A percentile compares a stretch with the other conserved stretches of the same genome.
These are phyloP conservation scores for Epinephelus moara DNA, from an alignment of 2,113 vertebrate genomes.

Conservation along the genomic window DNA sequence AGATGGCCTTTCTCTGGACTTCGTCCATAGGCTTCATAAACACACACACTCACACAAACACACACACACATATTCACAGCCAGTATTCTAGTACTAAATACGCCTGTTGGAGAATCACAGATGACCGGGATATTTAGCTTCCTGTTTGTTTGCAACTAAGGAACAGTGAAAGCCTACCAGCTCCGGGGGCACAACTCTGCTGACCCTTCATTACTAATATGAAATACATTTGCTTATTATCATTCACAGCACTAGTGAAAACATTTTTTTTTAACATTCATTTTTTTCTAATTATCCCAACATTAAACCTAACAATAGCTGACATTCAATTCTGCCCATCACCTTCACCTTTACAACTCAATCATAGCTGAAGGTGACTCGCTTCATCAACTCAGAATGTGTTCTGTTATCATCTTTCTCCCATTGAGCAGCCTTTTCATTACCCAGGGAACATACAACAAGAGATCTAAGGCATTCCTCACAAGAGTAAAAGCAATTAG, in stretches of 20 bases:
- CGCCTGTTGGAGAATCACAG: slow-evolving; percentile 25
- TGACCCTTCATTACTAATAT: background rate
- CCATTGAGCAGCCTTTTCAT: slow-evolving; percentile 1
- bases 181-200: background rate
- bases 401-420: background rate
- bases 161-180: background rate
- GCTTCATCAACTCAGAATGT: background rate
- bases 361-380: background rate
- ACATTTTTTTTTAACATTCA: background rate
- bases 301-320: background rate
- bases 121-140: slow-evolving; percentile 35
- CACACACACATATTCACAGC: slow-evolving; percentile 24
- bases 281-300: background rate
- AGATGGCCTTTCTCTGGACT: slow-evolving; percentile 77
- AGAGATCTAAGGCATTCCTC: slow-evolving; percentile 23
- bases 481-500: slow-evolving; percentile 57
- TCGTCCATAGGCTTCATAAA: slow-evolving; percentile 49
- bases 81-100: slow-evolving; percentile 21
- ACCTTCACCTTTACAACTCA: background rate
- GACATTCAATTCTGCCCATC: background rate
- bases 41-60: slow-evolving; percentile 30
- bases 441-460: slow-evolving; percentile 9
- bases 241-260: background rate
- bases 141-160: slow-evolving; percentile 45
- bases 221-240: background rate